These are phyloP conservation scores for Pseudopipra pipra DNA, from an alignment of 2,113 vertebrate genomes.

Conservation along the genomic window DNA sequence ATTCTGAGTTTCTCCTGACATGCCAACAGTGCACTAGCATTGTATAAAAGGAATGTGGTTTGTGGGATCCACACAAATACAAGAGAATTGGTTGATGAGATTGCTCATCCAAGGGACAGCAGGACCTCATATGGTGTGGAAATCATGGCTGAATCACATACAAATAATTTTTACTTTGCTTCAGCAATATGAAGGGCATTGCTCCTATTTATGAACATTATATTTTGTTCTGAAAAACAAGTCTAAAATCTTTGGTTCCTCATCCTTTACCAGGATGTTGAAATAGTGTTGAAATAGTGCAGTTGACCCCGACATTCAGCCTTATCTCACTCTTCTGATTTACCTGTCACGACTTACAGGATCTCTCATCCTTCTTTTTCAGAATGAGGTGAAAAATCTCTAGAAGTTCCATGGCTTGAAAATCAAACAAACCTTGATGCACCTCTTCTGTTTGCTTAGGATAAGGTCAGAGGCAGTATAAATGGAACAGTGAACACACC, in stretches of 20 bases:
- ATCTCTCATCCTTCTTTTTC: background rate
- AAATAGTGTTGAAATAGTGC: background rate
- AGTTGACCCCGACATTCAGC: background rate
- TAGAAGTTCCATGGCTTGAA: background rate
- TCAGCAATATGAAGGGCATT: background rate
- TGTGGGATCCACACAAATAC: background rate
- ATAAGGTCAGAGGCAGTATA: background rate
- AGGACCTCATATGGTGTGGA: background rate
- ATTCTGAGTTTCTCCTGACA: background rate
- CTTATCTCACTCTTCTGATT: background rate
- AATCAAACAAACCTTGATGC: background rate
- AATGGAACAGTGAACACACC: background rate
- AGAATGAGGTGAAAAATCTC: background rate
- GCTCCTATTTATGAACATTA: background rate
- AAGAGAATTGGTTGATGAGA: background rate
- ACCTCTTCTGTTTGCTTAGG: background rate
- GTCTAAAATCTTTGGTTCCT: background rate
- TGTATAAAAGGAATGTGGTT: background rate
- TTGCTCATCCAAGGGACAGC: background rate
- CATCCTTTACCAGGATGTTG: background rate
- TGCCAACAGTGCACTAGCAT: background rate
- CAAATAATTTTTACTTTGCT: background rate
- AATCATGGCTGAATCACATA: background rate
- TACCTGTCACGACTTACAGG: background rate
- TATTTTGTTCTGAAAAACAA: background rate